Evolutionary conservation across 2,797 vertebrate genomes (phyloP), one percentile per base, ranked within the genome.

Genomic region (Xiphorhynchus erythropygius): DNA sequence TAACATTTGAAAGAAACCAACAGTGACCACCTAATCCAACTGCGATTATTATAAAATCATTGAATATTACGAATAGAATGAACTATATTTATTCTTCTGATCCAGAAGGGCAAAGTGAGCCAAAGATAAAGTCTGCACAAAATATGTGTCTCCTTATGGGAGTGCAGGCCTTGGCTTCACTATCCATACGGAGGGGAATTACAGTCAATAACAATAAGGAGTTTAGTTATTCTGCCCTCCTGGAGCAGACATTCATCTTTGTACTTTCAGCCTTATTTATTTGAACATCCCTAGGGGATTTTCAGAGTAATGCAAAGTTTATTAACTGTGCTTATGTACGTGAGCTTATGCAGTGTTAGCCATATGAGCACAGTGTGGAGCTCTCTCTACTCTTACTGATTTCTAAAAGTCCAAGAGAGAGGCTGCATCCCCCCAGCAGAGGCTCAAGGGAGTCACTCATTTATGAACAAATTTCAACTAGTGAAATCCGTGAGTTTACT

Each of bases 71-170:
- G 57, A 21, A 18, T 37, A 59, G 30, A 80, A 73, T 19, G 73
- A 25, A 37, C 7, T 12, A 24, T 23, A n/a, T 24, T 62, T 87
- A 55, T 25, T 76, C 30, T 75, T 64, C 59, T 49, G 9, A 71
- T 56, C 39, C 14, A 79, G 55, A 57, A 82, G 7, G 10, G 9
- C 0, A 0, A 67, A 70, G 19, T 5, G 13, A 82, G 5, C 10
- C 32, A 89, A 84, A 24, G 46, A 92, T 59, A 86, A 30, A 64
- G 22, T 12, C 39, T 33, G n/a, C 57, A 44, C 10, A 39, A 78
- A 81, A 28, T 33, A n/a, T 56, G 5, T 28, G 17, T 18, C 41
- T 81, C 32, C 32, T 68, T 47, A 10, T 1, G 1, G 33, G 4
- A 2, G 16, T 18, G 25, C 41, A 75, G 23, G 18, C 28, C 32